These are phyloP conservation scores for Anguilla obscura DNA, from an alignment of 2,797 vertebrate genomes.

Conservation along the genomic window DNA sequence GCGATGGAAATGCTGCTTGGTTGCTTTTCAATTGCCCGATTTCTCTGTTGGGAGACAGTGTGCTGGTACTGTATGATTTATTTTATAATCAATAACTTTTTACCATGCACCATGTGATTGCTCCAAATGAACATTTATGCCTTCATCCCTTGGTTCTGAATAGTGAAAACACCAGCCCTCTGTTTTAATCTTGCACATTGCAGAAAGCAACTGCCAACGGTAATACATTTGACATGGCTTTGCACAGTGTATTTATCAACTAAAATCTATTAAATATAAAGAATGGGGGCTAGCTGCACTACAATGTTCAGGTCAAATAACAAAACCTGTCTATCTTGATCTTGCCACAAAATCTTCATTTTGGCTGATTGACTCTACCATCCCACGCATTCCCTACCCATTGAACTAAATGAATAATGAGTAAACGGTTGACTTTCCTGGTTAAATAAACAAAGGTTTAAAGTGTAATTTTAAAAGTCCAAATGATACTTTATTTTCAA, in stretches of 20 bases:
- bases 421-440: not conserved
- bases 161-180: not conserved
- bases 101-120: not conserved
- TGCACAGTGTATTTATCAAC: not conserved
- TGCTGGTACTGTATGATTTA: not conserved
- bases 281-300: not conserved
- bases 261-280: not conserved
- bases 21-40: not conserved
- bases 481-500: not conserved
- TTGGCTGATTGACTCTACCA: not conserved
- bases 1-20: not conserved
- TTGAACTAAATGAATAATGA: not conserved
- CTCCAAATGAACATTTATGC: not conserved
- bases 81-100: not conserved
- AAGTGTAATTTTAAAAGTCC: not conserved
- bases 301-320: not conserved
- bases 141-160: not conserved
- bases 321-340: not conserved
- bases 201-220: not conserved
- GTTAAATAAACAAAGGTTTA: not conserved
- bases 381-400: not conserved
- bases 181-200: not conserved
- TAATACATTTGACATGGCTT: not conserved
- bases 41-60: conserved; percentile 2
- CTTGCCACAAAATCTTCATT: not conserved